Conservation (phyloP, 2,888 invertebrate species). For the Orthosia incerta region DNA sequence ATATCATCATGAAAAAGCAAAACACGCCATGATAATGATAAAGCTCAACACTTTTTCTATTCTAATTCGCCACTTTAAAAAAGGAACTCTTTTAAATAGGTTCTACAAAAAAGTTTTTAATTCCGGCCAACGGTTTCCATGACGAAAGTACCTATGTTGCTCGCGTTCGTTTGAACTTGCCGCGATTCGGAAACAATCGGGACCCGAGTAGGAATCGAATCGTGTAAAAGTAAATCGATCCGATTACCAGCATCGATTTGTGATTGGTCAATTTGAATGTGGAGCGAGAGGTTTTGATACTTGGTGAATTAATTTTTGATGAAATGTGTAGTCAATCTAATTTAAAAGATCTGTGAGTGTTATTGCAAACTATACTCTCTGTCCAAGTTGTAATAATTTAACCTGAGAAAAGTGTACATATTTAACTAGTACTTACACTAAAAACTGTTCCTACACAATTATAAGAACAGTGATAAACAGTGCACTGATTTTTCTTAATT, state of each 20-base stretch:
- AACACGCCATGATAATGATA: not conserved
- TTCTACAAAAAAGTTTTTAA: conserved; percentile 67
- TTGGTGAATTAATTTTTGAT: conserved; percentile 1
- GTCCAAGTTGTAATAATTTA: too few species aligned
- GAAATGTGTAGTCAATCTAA: not conserved
- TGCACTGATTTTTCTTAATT: too few species aligned
- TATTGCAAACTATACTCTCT: too few species aligned
- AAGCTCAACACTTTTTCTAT: conserved; percentile 25
- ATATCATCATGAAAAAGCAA: conserved; percentile 1
- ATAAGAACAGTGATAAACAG: too few species aligned
- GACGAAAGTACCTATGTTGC: conserved; percentile 77
- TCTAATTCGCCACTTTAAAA: conserved; percentile 48
- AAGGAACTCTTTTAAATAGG: conserved; percentile 62
- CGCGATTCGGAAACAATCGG: conserved; percentile 79
- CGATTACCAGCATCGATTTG: conserved; percentile 84
- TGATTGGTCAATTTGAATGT: conserved; percentile 72
- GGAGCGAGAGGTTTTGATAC: conserved; percentile 59
- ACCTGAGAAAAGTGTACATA: not conserved
- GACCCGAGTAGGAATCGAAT: conserved; percentile 82
- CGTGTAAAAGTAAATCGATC: conserved; percentile 80
- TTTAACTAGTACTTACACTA: not conserved
- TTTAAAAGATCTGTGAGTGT: too few species aligned
- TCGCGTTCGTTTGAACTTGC: conserved; percentile 77
- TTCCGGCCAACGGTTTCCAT: conserved; percentile 78
- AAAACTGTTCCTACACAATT: too few species aligned